Evolutionary conservation across 2,113 vertebrate species (phyloP), one percentile per base, ranked within the genome.

Genomic region (Halichoeres trimaculatus): DNA sequence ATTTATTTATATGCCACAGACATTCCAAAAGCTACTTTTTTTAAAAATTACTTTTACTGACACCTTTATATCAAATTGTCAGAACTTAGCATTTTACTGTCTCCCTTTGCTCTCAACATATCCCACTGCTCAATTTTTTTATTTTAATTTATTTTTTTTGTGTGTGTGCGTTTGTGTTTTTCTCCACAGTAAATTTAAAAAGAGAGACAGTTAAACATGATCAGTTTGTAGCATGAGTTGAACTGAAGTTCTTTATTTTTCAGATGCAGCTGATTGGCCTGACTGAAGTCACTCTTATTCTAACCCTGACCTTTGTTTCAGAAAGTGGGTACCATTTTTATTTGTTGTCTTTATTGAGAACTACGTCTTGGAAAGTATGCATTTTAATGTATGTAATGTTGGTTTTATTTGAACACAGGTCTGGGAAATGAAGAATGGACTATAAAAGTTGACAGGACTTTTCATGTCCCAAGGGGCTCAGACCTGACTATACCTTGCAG

Each of bases 211-310:
- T 53, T 68, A 60, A 43, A 36, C 45, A 52, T 0, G n/a, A 20
- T 10, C 10, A 13, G 2, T 19, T 16, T 35, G 38, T 34, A 1
- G 14, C 16, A 34, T 70, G 30, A 43, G 26, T 45, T 30, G 54
- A 22, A 43, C 10, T 4, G 8, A 45, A 7, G n/a, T 5, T 23
- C 10, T 45, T 69, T 66, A 48, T 45, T 22, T 61, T 71, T 63
- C 45, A 76, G 79, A 91, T 88, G 85, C 61, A 73, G 66, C 53
- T 67, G 34, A 48, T 1, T 10, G 50, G 51, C n/a, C 59, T 79
- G 43, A 52, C 85, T 40, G 13, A 30, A 30, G 20, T 91, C 5
- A 57, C 45, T 9, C 30, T 90, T 34, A 40, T 80, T 38, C 4
- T 88, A 52, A 66, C 63, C 19, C 16, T 80, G 67, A 11, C n/a